Evolutionary conservation across 2,797 vertebrate species (phyloP), one percentile per base, ranked within the genome.

Genomic region (Heliangelus exortis): DNA sequence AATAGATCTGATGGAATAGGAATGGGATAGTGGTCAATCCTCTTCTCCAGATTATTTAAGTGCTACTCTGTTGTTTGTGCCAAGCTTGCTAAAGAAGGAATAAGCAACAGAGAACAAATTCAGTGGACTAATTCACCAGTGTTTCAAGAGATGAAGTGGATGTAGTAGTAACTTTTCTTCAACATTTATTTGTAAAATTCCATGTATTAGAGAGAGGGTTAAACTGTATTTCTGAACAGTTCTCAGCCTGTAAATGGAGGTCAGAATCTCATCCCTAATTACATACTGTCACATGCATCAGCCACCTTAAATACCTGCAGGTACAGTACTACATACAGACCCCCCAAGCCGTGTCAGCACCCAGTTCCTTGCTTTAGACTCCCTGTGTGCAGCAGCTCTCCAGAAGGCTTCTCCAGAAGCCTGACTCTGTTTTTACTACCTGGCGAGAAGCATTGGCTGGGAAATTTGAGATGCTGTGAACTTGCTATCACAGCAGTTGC

Each of bases 241-340:
- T 47, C n/a, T 76, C 28, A 69, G 34, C 53, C 41, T 5, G 0
- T 15, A 48, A 2, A 55, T 4, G 34, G 7, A 0, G 1, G 21
- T 43, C 6, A 2, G 36, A 57, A 22, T 84, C 12, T 75, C 5
- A 6, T 61, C 10, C 58, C 6, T 55, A 29, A 2, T n/a, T 45
- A 15, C 18, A 3, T 65, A 6, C n/a, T 51, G 7, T 28, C 21
- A 34, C 28, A 33, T 63, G 12, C 23, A 71, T 33, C 51, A 79
- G 34, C 11, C 53, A 41, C 45, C 25, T 29, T 51, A 4, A 36
- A 79, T 28, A 73, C 19, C n/a, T 84, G 21, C 45, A 90, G 50
- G 45, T 28, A 11, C 3, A 18, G 17, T 28, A 10, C 36, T 23
- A 23, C 58, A 12, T 23, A 12, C 48, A n/a, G 34, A 28, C 23